phyloP scores from a whole-genome alignment of 1,140 invertebrate genomes.

The Drosophila melanica region DNA sequence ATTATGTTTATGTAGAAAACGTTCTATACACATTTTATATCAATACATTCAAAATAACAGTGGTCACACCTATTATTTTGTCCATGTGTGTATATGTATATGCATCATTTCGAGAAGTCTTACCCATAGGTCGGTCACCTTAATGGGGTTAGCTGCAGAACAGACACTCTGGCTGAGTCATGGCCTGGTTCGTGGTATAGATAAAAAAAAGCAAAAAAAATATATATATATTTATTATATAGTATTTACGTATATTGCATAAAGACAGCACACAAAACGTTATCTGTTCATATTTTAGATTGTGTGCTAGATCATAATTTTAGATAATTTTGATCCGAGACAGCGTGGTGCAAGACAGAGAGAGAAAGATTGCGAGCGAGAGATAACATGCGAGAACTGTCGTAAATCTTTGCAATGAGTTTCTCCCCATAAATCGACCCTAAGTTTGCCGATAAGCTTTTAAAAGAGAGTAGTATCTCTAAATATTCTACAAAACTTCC shows the following conservation, averaged over 20 bases:
- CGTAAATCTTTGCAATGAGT: slow-evolving; percentile 9
- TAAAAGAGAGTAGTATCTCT: neutral
- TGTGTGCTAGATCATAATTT: slow-evolving; percentile 12
- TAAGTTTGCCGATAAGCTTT: slow-evolving; percentile 1
- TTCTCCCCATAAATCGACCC: slow-evolving; percentile 6
- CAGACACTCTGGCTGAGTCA: slow-evolving; percentile 26
- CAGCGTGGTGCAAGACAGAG: neutral
- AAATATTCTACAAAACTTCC: neutral
- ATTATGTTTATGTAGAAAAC: too few species aligned
- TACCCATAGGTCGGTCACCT: slow-evolving; percentile 1
- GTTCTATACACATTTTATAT: too few species aligned
- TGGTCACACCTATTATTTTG: too few species aligned
- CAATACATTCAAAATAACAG: too few species aligned
- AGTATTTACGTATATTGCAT: neutral
- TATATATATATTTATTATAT: too few species aligned
- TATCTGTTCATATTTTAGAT: slow-evolving; percentile 12
- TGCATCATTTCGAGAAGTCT: neutral
- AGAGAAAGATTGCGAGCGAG: neutral
- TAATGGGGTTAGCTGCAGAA: slow-evolving; percentile 11
- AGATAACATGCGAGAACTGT: neutral
- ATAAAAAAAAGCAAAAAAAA: slow-evolving; percentile 14
- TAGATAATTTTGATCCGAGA: slow-evolving; percentile 29
- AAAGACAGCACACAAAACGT: neutral
- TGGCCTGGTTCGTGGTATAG: slow-evolving; percentile 23
- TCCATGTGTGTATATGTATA: neutral